Evolutionary conservation across 35 echinoderm and acorn worm genomes (phyloP).

Genomic region (Chiridota heheva): DNA sequence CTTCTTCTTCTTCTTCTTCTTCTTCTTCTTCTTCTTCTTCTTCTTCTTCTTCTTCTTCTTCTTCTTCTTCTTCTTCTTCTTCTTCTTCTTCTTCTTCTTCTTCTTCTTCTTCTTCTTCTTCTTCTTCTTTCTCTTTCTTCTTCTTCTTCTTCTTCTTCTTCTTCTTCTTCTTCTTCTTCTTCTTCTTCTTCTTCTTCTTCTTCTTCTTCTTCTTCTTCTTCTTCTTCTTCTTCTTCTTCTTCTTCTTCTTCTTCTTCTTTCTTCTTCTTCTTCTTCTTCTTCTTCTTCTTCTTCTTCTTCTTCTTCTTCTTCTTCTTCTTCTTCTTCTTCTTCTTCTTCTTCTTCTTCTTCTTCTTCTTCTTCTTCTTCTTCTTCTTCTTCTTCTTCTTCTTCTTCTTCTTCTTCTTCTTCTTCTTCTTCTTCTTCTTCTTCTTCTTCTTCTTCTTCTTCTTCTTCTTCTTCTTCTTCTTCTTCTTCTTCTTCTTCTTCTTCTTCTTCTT

Average conservation of each 20-base stretch:
- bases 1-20: conserved; percentile 1
- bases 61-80: conserved; percentile 25
- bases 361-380: neutral
- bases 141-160: neutral
- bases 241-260: neutral
- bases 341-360: neutral
- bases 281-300: neutral
- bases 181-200: neutral
- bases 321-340: neutral
- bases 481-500: neutral
- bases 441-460: neutral
- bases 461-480: neutral
- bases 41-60: conserved; percentile 1
- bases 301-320: neutral
- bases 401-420: neutral
- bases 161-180: neutral
- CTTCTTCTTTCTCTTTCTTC: neutral
- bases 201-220: neutral
- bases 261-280: neutral
- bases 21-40: neutral
- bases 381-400: neutral
- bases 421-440: neutral
- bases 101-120: too few relatives aligned
- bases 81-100: conserved; percentile 34
- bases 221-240: neutral